These are phyloP conservation scores for Heterodera carotae DNA, from an alignment of 1,140 invertebrate genomes.

Conservation along the genomic window DNA sequence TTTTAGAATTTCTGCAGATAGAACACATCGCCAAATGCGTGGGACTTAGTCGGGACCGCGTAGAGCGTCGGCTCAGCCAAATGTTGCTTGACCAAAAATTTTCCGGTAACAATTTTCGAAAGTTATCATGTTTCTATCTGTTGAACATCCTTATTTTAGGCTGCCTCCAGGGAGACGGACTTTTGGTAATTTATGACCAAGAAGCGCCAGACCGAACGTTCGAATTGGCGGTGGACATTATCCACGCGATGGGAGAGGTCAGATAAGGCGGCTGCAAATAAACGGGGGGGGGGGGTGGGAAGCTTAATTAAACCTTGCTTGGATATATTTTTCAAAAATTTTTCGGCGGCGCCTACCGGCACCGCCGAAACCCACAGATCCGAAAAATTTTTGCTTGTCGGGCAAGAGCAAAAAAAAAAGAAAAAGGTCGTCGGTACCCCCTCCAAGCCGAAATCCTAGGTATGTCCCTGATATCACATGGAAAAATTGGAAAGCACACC, in stretches of 20 bases:
- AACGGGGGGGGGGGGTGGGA: no score
- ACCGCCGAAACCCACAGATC: no score
- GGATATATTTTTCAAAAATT: no score
- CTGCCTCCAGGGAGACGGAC: constrained; percentile 93
- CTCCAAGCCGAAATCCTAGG: no score
- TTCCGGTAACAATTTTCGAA: constrained; percentile 66
- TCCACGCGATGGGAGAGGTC: constrained; percentile 96
- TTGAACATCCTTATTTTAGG: constrained; percentile 73
- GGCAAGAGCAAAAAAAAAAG: no score
- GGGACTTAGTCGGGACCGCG: constrained; percentile 72
- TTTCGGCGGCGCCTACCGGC: no score
- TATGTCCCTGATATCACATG: no score
- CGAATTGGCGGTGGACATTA: constrained; percentile 90
- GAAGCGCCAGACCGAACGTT: constrained; percentile 92
- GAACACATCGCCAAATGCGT: constrained; percentile 78
- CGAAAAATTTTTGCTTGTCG: no score
- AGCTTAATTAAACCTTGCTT: no score
- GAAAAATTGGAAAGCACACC: no score
- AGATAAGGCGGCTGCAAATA: neutral
- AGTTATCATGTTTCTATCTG: neutral
- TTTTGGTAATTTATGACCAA: constrained; percentile 95
- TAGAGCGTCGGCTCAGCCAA: constrained; percentile 97
- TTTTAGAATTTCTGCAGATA: neutral
- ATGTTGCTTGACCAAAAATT: constrained; percentile 99
- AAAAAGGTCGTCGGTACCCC: no score